phyloP scores from a whole-genome alignment of 2,888 invertebrate species.

The Drosophila vallismaia region DNA sequence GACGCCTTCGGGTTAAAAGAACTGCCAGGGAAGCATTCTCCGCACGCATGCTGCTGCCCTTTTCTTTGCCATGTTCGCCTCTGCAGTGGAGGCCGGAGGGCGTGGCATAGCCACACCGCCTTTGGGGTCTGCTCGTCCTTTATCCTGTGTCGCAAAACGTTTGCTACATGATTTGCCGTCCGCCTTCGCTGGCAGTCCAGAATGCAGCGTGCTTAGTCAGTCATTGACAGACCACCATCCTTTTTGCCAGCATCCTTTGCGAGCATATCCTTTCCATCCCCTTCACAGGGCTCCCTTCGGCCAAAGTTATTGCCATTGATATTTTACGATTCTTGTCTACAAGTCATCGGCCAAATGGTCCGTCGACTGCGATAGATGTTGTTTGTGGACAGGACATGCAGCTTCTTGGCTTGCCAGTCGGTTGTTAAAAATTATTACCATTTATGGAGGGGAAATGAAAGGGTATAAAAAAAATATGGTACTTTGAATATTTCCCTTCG shows the following conservation, averaged over 20 bases:
- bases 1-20: slow-evolving; percentile 38
- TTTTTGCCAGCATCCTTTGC: slow-evolving; percentile 1
- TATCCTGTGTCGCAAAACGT: slow-evolving; percentile 15
- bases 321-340: slow-evolving; percentile 57
- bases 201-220: slow-evolving; percentile 60
- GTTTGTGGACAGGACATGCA: slow-evolving; percentile 32
- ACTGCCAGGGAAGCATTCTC: slow-evolving; percentile 30
- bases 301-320: slow-evolving; percentile 67
- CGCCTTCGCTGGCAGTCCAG: slow-evolving; percentile 1
- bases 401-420: slow-evolving; percentile 14
- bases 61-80: slow-evolving; percentile 45
- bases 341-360: slow-evolving; percentile 49
- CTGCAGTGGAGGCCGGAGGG: slow-evolving; percentile 36
- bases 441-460: slow-evolving; percentile 20
- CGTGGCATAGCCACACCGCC: slow-evolving; percentile 14
- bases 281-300: slow-evolving; percentile 17
- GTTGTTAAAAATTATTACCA: slow-evolving; percentile 24
- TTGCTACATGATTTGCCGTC: slow-evolving; percentile 27
- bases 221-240: slow-evolving; percentile 35
- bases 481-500: not conserved
- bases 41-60: slow-evolving; percentile 29
- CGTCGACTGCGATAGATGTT: slow-evolving; percentile 38
- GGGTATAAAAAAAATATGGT: not conserved
- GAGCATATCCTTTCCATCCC: slow-evolving; percentile 14
- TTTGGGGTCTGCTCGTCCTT: slow-evolving; percentile 9